Evolutionary conservation across 64 coral and sea anemone genomes (phyloP), one percentile per base, ranked within the genome.

Genomic region (Actinia equina): DNA sequence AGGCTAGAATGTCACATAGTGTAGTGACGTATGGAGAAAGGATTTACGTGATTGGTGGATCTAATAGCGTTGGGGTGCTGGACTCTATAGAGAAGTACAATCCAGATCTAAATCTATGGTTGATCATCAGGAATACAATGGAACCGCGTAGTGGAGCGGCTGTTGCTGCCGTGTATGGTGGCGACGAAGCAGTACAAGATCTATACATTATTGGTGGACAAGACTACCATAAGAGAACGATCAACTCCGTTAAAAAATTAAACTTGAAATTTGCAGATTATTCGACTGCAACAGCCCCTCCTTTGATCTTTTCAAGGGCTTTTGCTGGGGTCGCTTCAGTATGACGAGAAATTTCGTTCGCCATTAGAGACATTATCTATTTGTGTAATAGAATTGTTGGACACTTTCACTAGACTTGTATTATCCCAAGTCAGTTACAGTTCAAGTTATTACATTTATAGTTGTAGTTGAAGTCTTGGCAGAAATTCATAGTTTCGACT

Each of bases 11-110:
- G 93, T 95, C 94, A 42, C 96, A 99, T 59, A 91, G 93, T 3
- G 88, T 88, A 7, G 96, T 92, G 10, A 93, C 88, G 41, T 95
- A 95, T 53, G 85, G 90, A 59, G 93, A 95, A 64, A 91, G 93
- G n/a, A 86, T 99, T 41, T 99, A 99, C 77, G 96, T 95, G 55
- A 90, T 99, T 67, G 96, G 96, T 14, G 96, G 96, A 37, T 86
- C 88, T 3, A 99, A 95, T 79, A 91, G 81, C 42, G 86, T 89
- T 25, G 96, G 91, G 59, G 86, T 93, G 17, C 22, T 99, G 46
- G 91, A 99, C 82, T 99, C 96, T 0, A 92, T 99, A 49, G 96
- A 99, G 63, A 94, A 95, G 45, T 93, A 95, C 52, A 94, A 99
- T 27, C 96, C 96, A 18, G 93, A 92, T 52, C 80, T 95, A 82